Evolutionary conservation across 2,113 vertebrate species (phyloP), one percentile per base, ranked within the genome.

Genomic region (Syngnathus typhle): DNA sequence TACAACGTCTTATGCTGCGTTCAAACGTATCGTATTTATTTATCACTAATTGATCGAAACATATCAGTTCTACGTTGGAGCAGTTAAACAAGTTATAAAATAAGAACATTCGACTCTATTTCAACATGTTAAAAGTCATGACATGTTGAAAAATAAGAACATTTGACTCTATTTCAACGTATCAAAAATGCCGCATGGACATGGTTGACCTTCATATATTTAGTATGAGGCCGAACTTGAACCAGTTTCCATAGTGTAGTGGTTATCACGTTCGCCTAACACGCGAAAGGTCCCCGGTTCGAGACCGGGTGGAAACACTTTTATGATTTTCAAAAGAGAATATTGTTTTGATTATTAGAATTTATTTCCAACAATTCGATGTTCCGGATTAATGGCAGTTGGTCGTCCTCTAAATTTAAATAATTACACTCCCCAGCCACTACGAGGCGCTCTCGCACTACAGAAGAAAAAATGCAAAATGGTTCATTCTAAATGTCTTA

Each of bases 271-370:
- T 94, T 94, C 88, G 90, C 92, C 92, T 93, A 89, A 93, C 91
- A 94, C 88, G 89, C 90, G 88, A 93, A 93, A 94, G 91, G 91
- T 94, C 92, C 91, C 83, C 90, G 87, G 90, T 93, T 94, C 87
- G 89, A 94, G 83, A 93, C 92, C 87, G 90, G 92, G 92, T 89
- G 46, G 77, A 74, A 82, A 46, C 13, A 46, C 5, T 15, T 5
- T 13, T 46, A 3, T 3, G 27, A 32, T 46, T 5, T 46, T 46
- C 5, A 16, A 58, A 4, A 27, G 10, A 58, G 5, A 5, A 37
- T 32, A 1, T 46, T 11, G 11, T 44, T 46, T 12, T 46, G 4
- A 16, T 56, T 56, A 47, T 4, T 16, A 16, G 6, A 18, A 15
- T 47, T 16, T 15, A 47, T 51, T 49, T 6, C 16, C 5, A 15